Evolutionary conservation across 2,888 invertebrate genomes (phyloP).

Genomic region (Pheosia tremula): DNA sequence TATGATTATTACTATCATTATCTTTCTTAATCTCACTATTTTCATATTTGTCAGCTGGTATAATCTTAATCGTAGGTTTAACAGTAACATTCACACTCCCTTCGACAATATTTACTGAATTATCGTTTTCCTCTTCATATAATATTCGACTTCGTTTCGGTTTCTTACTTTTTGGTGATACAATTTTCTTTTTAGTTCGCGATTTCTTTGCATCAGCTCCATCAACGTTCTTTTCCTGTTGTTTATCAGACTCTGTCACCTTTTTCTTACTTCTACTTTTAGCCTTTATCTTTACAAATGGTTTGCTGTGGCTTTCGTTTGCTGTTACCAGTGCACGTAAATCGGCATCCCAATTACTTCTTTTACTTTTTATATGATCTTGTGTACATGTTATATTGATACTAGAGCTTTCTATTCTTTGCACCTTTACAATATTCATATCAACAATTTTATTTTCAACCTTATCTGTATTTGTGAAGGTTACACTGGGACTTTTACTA

Average conservation of each 20-base stretch:
- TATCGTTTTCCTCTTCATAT: slow-evolving; percentile 43
- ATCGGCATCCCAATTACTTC: slow-evolving; percentile 70
- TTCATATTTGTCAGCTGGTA: slow-evolving; percentile 35
- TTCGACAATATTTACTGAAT: slow-evolving; percentile 22
- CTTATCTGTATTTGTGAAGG: slow-evolving; percentile 27
- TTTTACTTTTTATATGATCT: slow-evolving; percentile 40
- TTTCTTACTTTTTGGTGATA: slow-evolving; percentile 37
- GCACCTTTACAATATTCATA: slow-evolving; percentile 33
- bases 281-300: slow-evolving; percentile 16
- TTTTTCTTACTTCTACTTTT: slow-evolving; percentile 26
- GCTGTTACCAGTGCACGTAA: slow-evolving; percentile 59
- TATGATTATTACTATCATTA: slow-evolving; percentile 40
- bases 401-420: slow-evolving; percentile 36
- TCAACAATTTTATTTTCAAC: slow-evolving; percentile 30
- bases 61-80: slow-evolving; percentile 67
- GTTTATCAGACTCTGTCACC: slow-evolving; percentile 16
- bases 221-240: slow-evolving; percentile 9
- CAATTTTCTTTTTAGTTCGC: slow-evolving; percentile 33
- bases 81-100: slow-evolving; percentile 31
- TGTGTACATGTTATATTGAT: slow-evolving; percentile 41
- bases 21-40: slow-evolving; percentile 32
- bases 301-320: slow-evolving; percentile 24
- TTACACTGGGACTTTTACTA: slow-evolving; percentile 46
- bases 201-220: slow-evolving; percentile 23
- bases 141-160: slow-evolving; percentile 45